A percentile compares a stretch with the other conserved stretches of the same genome.
Evolutionary conservation across 2,888 invertebrate species (phyloP).

Genomic region (Yponomeuta plumbellus): DNA sequence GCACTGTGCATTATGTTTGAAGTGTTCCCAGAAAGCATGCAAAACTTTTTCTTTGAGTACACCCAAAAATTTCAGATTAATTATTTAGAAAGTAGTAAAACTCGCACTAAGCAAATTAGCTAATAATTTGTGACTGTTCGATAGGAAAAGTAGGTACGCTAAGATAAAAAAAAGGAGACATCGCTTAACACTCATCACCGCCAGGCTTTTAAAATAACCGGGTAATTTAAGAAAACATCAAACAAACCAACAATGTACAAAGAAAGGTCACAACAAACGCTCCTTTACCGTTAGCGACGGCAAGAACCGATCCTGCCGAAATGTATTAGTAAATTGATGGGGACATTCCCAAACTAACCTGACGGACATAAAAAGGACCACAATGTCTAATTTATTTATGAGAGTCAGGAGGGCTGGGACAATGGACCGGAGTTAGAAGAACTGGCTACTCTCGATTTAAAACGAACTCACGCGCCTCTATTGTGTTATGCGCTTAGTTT

Average conservation of each 20-base stretch:
- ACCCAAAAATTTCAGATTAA: no score
- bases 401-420: constrained; percentile 49
- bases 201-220: not conserved
- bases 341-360: constrained; percentile 50
- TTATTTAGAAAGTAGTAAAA: no score
- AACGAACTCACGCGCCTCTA: not conserved
- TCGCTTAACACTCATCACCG: not conserved
- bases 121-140: no score
- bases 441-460: not conserved
- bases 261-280: constrained; percentile 5
- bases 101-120: no score
- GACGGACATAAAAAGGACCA: constrained; percentile 55
- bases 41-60: no score
- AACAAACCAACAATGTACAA: constrained; percentile 4
- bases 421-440: constrained; percentile 44
- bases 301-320: constrained; percentile 41
- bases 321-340: constrained; percentile 68
- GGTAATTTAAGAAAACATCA: not conserved
- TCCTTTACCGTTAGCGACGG: constrained; percentile 13
- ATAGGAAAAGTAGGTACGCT: no score
- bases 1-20: no score
- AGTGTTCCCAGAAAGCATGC: no score
- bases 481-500: not conserved
- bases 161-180: no score
- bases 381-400: constrained; percentile 67